Evolutionary conservation across 2,113 vertebrate species (phyloP).

Genomic region (Gymnocephalus cernua): DNA sequence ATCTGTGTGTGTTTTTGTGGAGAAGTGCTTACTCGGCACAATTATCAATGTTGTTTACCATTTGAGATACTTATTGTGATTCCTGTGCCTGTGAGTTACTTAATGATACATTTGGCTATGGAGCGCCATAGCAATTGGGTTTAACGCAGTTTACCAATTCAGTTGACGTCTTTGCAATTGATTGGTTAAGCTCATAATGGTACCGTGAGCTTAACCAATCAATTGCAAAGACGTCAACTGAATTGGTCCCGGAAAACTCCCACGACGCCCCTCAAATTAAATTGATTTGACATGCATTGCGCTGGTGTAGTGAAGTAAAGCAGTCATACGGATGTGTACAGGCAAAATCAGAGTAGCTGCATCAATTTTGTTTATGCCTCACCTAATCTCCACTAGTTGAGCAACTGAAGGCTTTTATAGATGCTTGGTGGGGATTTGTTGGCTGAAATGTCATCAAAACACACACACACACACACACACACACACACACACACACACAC

Average conservation of each 20-base stretch:
- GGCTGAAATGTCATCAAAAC: not conserved
- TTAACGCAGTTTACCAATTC: conserved; percentile 12
- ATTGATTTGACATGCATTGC: conserved; percentile 44
- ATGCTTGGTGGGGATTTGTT: conserved; percentile 8
- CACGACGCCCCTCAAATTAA: conserved; percentile 21
- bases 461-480: not conserved
- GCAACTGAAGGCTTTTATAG: not conserved
- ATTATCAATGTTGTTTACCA: conserved; percentile 43
- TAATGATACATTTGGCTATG: conserved; percentile 46
- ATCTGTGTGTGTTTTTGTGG: conserved; percentile 37
- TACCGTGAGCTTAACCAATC: conserved; percentile 57
- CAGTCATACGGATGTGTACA: not conserved
- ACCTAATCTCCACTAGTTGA: conserved; percentile 10
- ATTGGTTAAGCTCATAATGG: too few species aligned
- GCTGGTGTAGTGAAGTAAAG: not conserved
- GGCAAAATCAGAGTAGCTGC: conserved; percentile 1
- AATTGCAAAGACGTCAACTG: conserved; percentile 38
- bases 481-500: too few species aligned
- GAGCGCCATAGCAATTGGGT: conserved; percentile 21
- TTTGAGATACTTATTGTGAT: conserved; percentile 30
- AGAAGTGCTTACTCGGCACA: conserved; percentile 33
- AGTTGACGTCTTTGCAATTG: too few species aligned
- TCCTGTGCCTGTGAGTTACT: conserved; percentile 10
- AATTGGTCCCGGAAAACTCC: conserved; percentile 41
- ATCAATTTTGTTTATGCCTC: not conserved